Evolutionary conservation across 2,888 invertebrate genomes (phyloP), one percentile per base, ranked within the genome.

Genomic region (Pterobdella sp.): DNA sequence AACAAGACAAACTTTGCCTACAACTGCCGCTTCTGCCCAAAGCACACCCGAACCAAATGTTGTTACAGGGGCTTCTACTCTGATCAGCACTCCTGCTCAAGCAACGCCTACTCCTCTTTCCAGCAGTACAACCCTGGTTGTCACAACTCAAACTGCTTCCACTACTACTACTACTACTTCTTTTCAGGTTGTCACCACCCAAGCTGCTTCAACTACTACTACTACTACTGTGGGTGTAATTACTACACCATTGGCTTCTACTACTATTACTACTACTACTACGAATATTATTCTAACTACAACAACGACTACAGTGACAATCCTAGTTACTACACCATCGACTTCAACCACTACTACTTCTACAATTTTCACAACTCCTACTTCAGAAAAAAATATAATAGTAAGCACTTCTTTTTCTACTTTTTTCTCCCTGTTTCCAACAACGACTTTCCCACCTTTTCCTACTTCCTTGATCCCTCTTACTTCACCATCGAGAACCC

Each of bases 271-370:
- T 70, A 26, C 73, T 75, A 31, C 72, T 64, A 10, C 64, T 72
- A 32, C 69, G 29, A 73, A 73, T 74, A 69, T 56, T 72, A 56
- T 73, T 63, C 35, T 36, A 68, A 36, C 73, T 68, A 63, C 73
- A 36, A 42, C 72, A 65, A n/a, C 71, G 52, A 37, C 73, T 69
- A 31, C 73, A 64, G 64, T 74, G 73, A 72, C 73, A 73, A 66
- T 73, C 73, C 56, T 72, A 70, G 66, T 72, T 74, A 35, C 66
- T 26, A 37, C 66, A 34, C 18, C 66, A 26, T 0, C 71, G 14
- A 52, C 49, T 31, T 26, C 49, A 49, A n/a, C 68, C 29, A 14
- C 68, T 26, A 29, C 67, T 31, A 68, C 56, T 67, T 22, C 64
- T 14, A n/a, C 68, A 35, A 29, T 34, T 52, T 34, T 72, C 32